Conservation (phyloP, 2,888 invertebrate genomes). For the Aspidapion aeneum region DNA sequence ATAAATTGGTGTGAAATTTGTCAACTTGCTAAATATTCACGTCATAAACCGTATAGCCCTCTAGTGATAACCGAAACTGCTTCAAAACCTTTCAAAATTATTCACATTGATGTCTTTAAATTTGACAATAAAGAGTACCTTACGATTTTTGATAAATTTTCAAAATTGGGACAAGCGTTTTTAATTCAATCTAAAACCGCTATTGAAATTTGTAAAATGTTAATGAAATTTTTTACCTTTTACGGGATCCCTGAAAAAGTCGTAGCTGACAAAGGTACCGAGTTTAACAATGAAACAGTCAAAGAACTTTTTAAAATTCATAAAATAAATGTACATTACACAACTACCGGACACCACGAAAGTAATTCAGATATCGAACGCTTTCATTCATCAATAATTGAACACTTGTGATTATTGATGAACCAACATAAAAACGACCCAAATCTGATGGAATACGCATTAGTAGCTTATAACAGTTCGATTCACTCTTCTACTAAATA, state of each 20-base stretch:
- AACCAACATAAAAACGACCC: background rate
- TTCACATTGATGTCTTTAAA: constrained; percentile 2
- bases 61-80: constrained; percentile 9
- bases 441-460: constrained; percentile 3
- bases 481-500: background rate
- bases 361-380: constrained; percentile 10
- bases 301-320: constrained; percentile 9
- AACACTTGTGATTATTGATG: constrained; percentile 8
- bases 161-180: constrained; percentile 7
- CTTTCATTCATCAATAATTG: constrained; percentile 8
- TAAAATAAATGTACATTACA: constrained; percentile 7
- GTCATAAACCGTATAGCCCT: too few species aligned
- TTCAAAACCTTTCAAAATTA: constrained; percentile 7
- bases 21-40: too few species aligned
- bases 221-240: constrained; percentile 9
- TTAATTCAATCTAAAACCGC: background rate
- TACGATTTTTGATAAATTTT: constrained; percentile 6
- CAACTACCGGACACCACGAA: constrained; percentile 8
- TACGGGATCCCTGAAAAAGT: constrained; percentile 6
- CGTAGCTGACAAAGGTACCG: constrained; percentile 8
- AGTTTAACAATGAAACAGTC: constrained; percentile 10
- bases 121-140: constrained; percentile 3
- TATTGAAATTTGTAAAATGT: background rate
- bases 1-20: too few species aligned
- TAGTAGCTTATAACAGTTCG: constrained; percentile 5